These are phyloP conservation scores for Labeo catla DNA, from an alignment of 2,113 vertebrate species.

Conservation along the genomic window DNA sequence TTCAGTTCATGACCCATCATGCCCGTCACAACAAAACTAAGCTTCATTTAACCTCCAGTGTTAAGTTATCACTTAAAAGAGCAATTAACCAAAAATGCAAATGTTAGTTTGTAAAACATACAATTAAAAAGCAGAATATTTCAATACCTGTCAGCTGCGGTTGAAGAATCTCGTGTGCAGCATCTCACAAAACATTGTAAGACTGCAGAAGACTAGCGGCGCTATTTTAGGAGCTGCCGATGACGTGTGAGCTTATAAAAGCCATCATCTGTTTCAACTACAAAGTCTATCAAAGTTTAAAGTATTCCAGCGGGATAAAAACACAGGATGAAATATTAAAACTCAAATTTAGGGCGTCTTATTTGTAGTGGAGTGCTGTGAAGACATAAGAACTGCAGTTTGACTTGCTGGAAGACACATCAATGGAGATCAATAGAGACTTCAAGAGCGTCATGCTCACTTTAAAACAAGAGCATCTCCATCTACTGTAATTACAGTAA, in stretches of 20 bases:
- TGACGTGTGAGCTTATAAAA: conserved; percentile 45
- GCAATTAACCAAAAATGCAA: neutral
- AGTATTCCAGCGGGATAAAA: conserved; percentile 55
- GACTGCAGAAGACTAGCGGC: conserved; percentile 1
- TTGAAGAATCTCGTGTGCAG: conserved; percentile 20
- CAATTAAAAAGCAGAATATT: neutral
- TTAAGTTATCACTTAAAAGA: neutral
- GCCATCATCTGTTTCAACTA: conserved; percentile 56
- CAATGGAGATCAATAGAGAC: neutral
- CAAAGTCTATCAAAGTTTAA: conserved; percentile 70
- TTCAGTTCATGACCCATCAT: neutral
- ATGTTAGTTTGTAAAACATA: neutral
- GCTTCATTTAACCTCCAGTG: neutral
- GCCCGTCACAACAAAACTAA: neutral
- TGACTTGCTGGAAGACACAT: neutral
- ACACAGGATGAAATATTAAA: conserved; percentile 67
- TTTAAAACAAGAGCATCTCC: neutral
- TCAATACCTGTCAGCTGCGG: conserved; percentile 11
- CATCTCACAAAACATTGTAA: conserved; percentile 13
- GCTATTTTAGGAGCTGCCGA: conserved; percentile 31
- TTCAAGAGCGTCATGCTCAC: neutral
- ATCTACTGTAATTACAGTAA: neutral
- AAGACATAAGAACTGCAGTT: neutral
- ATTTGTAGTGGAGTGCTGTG: conserved; percentile 31
- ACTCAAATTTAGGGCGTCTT: conserved; percentile 49